Evolutionary conservation across 2,888 invertebrate genomes (phyloP), one percentile per base, ranked within the genome.

Genomic region (Aromia moschata): DNA sequence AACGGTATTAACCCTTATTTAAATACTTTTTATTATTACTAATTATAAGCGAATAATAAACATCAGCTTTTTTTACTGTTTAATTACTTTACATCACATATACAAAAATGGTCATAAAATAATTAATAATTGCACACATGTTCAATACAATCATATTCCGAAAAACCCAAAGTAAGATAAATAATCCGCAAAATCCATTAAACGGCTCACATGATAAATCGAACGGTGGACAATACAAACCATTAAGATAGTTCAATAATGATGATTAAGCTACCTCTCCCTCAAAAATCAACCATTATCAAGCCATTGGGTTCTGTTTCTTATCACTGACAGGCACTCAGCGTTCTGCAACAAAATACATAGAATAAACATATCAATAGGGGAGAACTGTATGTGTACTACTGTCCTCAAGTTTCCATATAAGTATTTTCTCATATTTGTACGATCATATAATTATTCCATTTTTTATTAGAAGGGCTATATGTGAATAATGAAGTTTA

Each of bases 241-340:
- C 79, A 79, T 79, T 79, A 79, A 76, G 77, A 76, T 74, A 65
- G 71, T 75, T 78, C 79, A 79, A 80, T 80, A 79, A 80, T 75
- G 79, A 80, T 80, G 79, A 80, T 80, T 80, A 78, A 79, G 77
- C 76, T 79, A 67, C 73, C 72, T 76, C 76, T 75, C 78, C 75
- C 77, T 74, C 72, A 70, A 74, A 74, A 74, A 73, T 72, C 74
- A 66, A 67, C 71, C 74, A 75, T 76, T 75, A 77, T 76, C 73
- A 71, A 72, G 65, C 70, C 75, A 77, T 76, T 70, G 62, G 64
- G 70, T 67, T 71, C 72, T 72, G 71, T 58, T 70, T 67, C 69
- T 70, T 70, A 70, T 73, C 70, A 62, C 40, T 55, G 56, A 52
- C 58, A 58, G 65, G 64, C 68, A 66, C 65, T 60, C 57, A 53